Conservation (phyloP, 1,140 invertebrate species). For the Chrysomallon squamiferum region DNA sequence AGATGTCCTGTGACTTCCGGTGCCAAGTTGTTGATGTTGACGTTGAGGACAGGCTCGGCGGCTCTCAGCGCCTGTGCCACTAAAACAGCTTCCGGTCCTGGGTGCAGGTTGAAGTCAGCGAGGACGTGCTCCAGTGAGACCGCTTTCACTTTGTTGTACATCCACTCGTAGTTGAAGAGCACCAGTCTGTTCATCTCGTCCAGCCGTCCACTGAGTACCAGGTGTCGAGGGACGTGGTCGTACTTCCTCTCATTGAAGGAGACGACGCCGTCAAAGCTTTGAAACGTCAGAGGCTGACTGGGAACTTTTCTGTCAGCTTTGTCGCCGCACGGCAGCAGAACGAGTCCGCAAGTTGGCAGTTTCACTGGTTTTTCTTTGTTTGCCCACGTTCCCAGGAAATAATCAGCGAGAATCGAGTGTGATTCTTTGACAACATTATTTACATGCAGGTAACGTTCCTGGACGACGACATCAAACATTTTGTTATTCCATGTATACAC, state of each 20-base stretch:
- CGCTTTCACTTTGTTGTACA: slow-evolving; percentile 58
- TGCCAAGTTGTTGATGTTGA: slow-evolving; percentile 49
- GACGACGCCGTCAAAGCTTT: slow-evolving; percentile 12
- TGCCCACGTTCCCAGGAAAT: slow-evolving; percentile 54
- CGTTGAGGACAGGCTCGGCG: slow-evolving; percentile 39
- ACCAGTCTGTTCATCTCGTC: slow-evolving; percentile 51
- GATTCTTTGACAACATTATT: slow-evolving; percentile 22
- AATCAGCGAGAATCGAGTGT: slow-evolving; percentile 55
- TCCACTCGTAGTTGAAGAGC: slow-evolving; percentile 60
- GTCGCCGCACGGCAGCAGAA: not conserved
- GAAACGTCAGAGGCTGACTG: slow-evolving; percentile 50
- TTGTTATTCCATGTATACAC: slow-evolving; percentile 45
- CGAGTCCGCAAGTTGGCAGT: not conserved
- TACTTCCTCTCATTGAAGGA: slow-evolving; percentile 56
- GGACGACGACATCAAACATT: slow-evolving; percentile 29
- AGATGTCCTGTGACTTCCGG: slow-evolving; percentile 52
- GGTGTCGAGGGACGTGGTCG: slow-evolving; percentile 54
- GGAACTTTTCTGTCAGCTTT: slow-evolving; percentile 43
- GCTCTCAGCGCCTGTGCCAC: slow-evolving; percentile 49
- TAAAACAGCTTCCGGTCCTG: slow-evolving; percentile 42
- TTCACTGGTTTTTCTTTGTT: slow-evolving; percentile 37
- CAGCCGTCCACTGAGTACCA: slow-evolving; percentile 42
- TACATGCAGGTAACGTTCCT: slow-evolving; percentile 36
- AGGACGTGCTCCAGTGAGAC: slow-evolving; percentile 54
- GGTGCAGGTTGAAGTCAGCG: slow-evolving; percentile 51